phyloP scores from a whole-genome alignment of 2,888 invertebrate genomes.

The Onthophagus sagittarius region DNA sequence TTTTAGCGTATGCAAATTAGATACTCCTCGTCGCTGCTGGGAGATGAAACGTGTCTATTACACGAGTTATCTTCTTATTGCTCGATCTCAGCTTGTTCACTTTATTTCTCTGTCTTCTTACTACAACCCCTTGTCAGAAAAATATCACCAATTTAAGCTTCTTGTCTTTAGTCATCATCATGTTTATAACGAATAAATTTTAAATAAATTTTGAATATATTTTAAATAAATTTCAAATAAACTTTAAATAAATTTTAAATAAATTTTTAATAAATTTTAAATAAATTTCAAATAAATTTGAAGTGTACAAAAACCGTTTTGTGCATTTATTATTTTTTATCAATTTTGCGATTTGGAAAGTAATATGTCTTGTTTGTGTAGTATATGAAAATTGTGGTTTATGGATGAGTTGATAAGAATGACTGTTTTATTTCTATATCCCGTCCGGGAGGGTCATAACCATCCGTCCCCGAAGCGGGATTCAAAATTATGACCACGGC shows the following conservation, averaged over 20 bases:
- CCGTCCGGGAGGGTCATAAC: not conserved
- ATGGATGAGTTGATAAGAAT: not conserved
- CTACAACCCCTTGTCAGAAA: not conserved
- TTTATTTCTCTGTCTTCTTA: not conserved
- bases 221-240: too few relatives aligned
- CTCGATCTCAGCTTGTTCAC: not conserved
- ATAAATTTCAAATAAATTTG: too few relatives aligned
- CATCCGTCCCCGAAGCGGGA: not conserved
- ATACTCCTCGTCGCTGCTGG: not conserved
- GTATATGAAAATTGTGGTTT: not conserved
- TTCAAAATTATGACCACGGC: not conserved
- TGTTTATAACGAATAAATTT: too few relatives aligned
- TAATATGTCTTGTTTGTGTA: not conserved
- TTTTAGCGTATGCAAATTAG: constrained; percentile 11
- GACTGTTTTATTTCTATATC: not conserved
- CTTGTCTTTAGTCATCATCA: not conserved
- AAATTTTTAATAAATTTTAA: too few relatives aligned
- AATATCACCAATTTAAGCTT: not conserved
- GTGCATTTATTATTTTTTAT: too few relatives aligned
- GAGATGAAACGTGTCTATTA: not conserved
- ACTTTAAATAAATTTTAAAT: too few relatives aligned
- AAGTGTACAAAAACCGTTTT: too few relatives aligned
- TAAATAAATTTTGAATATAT: too few relatives aligned
- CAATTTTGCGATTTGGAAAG: not conserved
- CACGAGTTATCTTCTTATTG: not conserved